Percentiles rank a stretch among this genome's conserved stretches.
Conservation (phyloP, 1,140 invertebrate species). For the Dendrolimus kikuchii region DNA sequence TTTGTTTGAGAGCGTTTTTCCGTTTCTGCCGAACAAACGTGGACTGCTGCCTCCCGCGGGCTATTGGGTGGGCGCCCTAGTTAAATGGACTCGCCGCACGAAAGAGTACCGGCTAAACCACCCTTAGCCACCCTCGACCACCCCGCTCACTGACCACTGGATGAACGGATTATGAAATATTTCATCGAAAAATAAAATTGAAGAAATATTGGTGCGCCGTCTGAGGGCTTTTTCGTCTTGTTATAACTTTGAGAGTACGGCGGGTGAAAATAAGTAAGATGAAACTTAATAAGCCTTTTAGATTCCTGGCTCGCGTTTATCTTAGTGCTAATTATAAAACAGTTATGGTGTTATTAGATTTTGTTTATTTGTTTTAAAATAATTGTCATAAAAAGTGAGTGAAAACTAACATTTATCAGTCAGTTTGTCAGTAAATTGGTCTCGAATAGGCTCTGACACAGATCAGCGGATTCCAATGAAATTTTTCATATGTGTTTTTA, state of each 20-base stretch:
- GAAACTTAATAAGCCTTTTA: no score
- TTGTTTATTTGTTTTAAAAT: no score
- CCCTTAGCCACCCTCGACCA: slow-evolving; percentile 6
- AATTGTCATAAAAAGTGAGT: no score
- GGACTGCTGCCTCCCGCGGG: slow-evolving; percentile 18
- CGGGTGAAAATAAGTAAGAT: neutral
- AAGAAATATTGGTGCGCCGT: slow-evolving; percentile 24
- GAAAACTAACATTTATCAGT: no score
- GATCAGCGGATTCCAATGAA: no score
- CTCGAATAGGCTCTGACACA: no score
- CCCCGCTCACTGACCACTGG: slow-evolving; percentile 35
- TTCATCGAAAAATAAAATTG: slow-evolving; percentile 37
- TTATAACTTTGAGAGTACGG: slow-evolving; percentile 16
- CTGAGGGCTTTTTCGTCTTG: slow-evolving; percentile 14
- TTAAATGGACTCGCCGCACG: slow-evolving; percentile 34
- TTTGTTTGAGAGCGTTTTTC: slow-evolving; percentile 35
- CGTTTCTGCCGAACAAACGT: slow-evolving; percentile 42
- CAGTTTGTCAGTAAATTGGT: no score
- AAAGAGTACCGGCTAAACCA: slow-evolving; percentile 14
- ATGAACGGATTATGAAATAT: slow-evolving; percentile 52
- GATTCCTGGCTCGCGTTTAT: no score
- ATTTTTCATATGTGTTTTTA: no score
- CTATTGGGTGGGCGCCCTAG: slow-evolving; percentile 13
- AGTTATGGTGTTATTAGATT: no score
- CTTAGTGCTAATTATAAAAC: no score